phyloP scores from a whole-genome alignment of 2,888 invertebrate genomes.

The Epinotia ramella region DNA sequence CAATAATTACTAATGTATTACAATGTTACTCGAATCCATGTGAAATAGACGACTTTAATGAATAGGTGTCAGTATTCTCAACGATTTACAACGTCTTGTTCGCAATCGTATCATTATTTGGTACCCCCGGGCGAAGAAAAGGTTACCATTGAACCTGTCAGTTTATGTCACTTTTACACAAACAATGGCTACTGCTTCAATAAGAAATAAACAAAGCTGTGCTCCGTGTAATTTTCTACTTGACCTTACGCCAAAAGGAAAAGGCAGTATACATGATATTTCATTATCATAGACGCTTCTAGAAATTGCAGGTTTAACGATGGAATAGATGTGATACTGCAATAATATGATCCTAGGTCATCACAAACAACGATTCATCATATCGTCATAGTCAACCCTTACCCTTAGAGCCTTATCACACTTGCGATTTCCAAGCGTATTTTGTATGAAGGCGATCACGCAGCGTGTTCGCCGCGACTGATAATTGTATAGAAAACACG shows the following conservation, averaged over 20 bases:
- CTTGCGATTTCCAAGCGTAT: no score
- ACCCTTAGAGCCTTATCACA: no score
- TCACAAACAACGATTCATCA: no score
- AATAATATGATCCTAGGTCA: no score
- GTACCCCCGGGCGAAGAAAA: slow-evolving; percentile 11
- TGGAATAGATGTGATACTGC: no score
- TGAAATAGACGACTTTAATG: slow-evolving; percentile 4
- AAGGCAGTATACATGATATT: not conserved
- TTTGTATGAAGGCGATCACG: no score
- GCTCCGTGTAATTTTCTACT: not conserved
- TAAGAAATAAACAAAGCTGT: not conserved
- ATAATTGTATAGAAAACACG: no score
- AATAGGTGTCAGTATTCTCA: not conserved
- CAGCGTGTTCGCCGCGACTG: no score
- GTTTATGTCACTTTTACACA: not conserved
- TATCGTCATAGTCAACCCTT: no score
- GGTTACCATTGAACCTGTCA: slow-evolving; percentile 21
- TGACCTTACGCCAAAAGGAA: not conserved
- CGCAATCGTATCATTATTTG: slow-evolving; percentile 15
- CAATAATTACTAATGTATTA: not conserved
- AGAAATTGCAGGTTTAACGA: not conserved
- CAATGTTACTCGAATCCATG: not conserved
- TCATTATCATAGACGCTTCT: not conserved
- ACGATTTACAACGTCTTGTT: slow-evolving; percentile 3
- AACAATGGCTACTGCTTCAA: not conserved